Base-by-base conservation (phyloP, 1,140 invertebrate genomes). In the Hylaeus volcanicus region DNA sequence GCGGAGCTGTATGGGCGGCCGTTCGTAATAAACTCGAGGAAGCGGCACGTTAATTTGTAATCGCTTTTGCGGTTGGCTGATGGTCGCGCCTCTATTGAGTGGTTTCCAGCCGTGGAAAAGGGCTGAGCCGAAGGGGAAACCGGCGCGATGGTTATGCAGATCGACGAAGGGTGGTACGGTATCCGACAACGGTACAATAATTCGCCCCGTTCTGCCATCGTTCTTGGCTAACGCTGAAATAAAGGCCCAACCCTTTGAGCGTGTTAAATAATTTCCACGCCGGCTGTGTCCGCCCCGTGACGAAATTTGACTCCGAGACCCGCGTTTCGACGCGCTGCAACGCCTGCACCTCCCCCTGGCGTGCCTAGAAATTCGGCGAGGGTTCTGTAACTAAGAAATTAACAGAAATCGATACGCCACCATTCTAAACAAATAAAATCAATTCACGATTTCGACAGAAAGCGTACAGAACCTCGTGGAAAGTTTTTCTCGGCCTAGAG, bases 41-140 rank as follows among this genome's bases (percentile, higher is more conserved):
- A 91, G 85, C 80, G 88, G 74, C 73, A 79, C 90, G 92, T 92
- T 92, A 92, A 92, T 92, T 92, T 90, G 91, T 91, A 92, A 92
- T 91, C 87, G 90, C 87, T 91, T 90, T 86, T 82, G 89, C 73
- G 90, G 90, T 90, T 86, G 83, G 84, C 81, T 85, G 88, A 89
- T 88, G 88, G 86, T 72, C 85, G 86, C 83, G 79, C 83, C 75
- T 89, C 76, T 79, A 88, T 90, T 79, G 88, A 88, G 87, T 88
- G 85, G 79, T 90, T 83, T 79, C 45, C 48, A 65, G 65, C 66
- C 60, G 74, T 74, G 78, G 79, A 69, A 79, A 85, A 86, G 78
- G 86, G 71, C 74, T 43, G 56, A 41, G 39, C 66, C 37, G 60
- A 58, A 65, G 73, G 85, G 86, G 80, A 73, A 83, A n/a, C 12